Evolutionary conservation across 1,140 invertebrate genomes (phyloP).

Genomic region (Cepaea nemoralis): DNA sequence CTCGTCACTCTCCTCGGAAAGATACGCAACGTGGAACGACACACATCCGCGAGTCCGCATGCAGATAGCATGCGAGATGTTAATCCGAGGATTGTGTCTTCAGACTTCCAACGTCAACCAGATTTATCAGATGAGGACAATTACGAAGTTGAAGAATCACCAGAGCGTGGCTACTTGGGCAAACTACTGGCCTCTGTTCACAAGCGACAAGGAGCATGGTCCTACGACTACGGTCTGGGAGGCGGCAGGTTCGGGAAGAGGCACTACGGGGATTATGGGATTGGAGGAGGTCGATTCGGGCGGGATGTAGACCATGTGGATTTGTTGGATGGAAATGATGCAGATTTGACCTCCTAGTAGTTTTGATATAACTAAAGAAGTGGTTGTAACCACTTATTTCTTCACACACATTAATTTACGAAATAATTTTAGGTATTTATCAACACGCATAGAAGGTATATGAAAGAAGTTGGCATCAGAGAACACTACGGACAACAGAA

Average conservation of each 20-base stretch:
- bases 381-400: too few relatives aligned
- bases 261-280: slow-evolving; percentile 57
- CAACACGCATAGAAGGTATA: too few relatives aligned
- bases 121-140: neutral
- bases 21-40: slow-evolving; percentile 23
- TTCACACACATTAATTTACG: too few relatives aligned
- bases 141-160: neutral
- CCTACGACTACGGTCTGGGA: slow-evolving; percentile 66
- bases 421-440: too few relatives aligned
- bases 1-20: slow-evolving; percentile 39
- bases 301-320: slow-evolving; percentile 63
- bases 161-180: neutral
- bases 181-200: slow-evolving; percentile 35
- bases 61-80: neutral
- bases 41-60: neutral
- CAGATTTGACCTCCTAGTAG: neutral
- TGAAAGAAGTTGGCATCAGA: too few relatives aligned
- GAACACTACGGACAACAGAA: too few relatives aligned
- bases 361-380: too few relatives aligned
- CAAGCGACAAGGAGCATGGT: slow-evolving; percentile 64
- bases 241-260: slow-evolving; percentile 67
- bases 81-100: neutral
- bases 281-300: slow-evolving; percentile 61
- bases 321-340: slow-evolving; percentile 42
- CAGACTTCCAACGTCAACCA: neutral